phyloP scores from a whole-genome alignment of 2,113 vertebrate species.

The Indri indri region DNA sequence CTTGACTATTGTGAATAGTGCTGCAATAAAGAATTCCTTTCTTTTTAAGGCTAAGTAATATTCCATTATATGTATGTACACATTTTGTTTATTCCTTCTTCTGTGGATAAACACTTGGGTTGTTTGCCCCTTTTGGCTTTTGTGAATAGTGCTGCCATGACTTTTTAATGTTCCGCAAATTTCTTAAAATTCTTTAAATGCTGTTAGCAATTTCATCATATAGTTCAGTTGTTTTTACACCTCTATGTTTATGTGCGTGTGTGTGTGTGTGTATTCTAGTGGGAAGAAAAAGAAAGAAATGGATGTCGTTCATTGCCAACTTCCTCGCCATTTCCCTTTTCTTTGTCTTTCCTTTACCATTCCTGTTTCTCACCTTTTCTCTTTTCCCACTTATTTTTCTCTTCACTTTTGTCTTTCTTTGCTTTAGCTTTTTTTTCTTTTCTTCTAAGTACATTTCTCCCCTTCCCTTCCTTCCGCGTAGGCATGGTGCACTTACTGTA shows the following conservation, averaged over 20 bases:
- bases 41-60: not conserved
- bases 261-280: not conserved
- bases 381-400: too few relatives aligned
- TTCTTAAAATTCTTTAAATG: not conserved
- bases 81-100: not conserved
- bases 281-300: not conserved
- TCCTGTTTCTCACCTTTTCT: not conserved
- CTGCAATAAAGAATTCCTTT: not conserved
- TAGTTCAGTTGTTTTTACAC: not conserved
- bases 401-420: not conserved
- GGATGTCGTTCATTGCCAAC: not conserved
- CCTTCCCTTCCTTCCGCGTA: fast-evolving
- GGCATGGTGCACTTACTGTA: fast-evolving
- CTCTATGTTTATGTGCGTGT: too few relatives aligned
- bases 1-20: too few relatives aligned
- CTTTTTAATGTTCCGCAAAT: not conserved
- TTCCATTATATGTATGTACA: not conserved
- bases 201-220: too few relatives aligned
- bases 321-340: not conserved
- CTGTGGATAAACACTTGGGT: not conserved
- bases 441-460: not conserved
- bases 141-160: too few relatives aligned
- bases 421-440: not conserved
- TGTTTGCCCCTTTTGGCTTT: not conserved
- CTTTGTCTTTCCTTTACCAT: not conserved